Conservation (phyloP, 2,797 vertebrate genomes). For the Notolepis coatsorum region DNA sequence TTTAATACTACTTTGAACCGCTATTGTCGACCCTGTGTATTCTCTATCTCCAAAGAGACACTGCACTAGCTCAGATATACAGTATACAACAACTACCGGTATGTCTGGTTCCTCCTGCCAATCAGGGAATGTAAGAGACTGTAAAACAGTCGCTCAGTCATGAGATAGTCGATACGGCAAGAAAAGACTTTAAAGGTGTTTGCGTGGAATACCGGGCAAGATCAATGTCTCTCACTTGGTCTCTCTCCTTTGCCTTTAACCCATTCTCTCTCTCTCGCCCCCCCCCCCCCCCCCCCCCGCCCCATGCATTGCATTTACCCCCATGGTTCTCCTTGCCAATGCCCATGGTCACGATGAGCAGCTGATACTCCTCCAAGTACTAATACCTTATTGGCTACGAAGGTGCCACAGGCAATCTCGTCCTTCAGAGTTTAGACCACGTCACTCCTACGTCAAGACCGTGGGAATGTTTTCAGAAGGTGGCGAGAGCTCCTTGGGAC, state of each 20-base stretch:
- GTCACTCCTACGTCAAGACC: conserved; percentile 33
- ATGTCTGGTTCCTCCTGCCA: not conserved
- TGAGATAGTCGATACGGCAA: conserved; percentile 28
- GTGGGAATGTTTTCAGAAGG: not conserved
- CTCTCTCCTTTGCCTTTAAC: conserved; percentile 6
- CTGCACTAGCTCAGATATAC: not conserved
- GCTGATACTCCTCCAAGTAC: conserved; percentile 15
- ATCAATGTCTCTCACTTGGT: conserved; percentile 32
- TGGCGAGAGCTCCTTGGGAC: not conserved
- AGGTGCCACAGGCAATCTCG: conserved; percentile 8
- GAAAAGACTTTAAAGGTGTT: conserved; percentile 52
- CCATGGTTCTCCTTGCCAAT: not conserved
- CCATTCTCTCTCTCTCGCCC: not conserved
- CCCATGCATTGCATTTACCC: not conserved
- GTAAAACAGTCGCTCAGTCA: conserved; percentile 21
- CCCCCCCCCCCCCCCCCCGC: conserved; percentile 6
- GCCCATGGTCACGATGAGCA: too few species aligned
- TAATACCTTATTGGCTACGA: conserved; percentile 27
- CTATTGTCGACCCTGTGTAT: too few species aligned
- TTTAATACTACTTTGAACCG: too few species aligned
- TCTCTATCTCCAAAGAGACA: too few species aligned
- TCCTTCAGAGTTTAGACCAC: conserved; percentile 73
- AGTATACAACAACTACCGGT: not conserved
- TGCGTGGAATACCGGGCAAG: conserved; percentile 50
- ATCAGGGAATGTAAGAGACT: not conserved